Conservation (phyloP, 2,113 vertebrate genomes). For the Macquaria ambigua region DNA sequence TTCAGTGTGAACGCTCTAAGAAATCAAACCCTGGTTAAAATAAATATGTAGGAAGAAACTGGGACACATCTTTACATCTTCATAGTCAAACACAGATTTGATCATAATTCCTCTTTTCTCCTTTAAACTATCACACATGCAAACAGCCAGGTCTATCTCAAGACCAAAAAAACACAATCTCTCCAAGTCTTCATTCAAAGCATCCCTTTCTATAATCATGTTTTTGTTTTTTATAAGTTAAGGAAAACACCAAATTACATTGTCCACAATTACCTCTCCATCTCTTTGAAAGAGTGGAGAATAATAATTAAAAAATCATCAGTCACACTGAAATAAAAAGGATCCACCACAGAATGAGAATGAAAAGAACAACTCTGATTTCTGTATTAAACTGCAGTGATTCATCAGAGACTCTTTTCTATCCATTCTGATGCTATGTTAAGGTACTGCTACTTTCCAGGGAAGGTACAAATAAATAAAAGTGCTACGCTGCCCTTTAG, state of each 20-base stretch:
- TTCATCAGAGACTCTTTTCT: slow-evolving; percentile 29
- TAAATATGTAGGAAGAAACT: slow-evolving; percentile 27
- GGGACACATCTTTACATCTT: slow-evolving; percentile 45
- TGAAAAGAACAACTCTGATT: slow-evolving; percentile 32
- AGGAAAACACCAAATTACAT: slow-evolving; percentile 56
- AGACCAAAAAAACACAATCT: slow-evolving; percentile 33
- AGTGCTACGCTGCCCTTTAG: slow-evolving; percentile 78
- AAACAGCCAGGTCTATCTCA: slow-evolving; percentile 6
- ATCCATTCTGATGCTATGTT: slow-evolving; percentile 43
- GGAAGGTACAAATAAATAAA: slow-evolving; percentile 76
- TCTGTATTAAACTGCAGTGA: slow-evolving; percentile 33
- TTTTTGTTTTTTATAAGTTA: slow-evolving; percentile 42
- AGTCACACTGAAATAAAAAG: slow-evolving; percentile 70
- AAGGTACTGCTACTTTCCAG: slow-evolving; percentile 68
- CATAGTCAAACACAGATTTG: slow-evolving; percentile 27
- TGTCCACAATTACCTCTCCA: slow-evolving; percentile 39
- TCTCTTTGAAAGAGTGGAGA: slow-evolving; percentile 68
- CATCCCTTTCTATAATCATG: slow-evolving; percentile 3
- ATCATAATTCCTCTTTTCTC: slow-evolving; percentile 34
- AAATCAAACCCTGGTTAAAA: slow-evolving; percentile 1
- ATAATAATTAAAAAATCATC: slow-evolving; percentile 26
- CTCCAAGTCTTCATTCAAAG: slow-evolving; percentile 40
- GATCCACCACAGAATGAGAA: slow-evolving; percentile 38
- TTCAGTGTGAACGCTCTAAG: background rate
- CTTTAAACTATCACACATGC: slow-evolving; percentile 31